phyloP scores from a whole-genome alignment of 1,140 invertebrate species.

The Drosophila miranda region DNA sequence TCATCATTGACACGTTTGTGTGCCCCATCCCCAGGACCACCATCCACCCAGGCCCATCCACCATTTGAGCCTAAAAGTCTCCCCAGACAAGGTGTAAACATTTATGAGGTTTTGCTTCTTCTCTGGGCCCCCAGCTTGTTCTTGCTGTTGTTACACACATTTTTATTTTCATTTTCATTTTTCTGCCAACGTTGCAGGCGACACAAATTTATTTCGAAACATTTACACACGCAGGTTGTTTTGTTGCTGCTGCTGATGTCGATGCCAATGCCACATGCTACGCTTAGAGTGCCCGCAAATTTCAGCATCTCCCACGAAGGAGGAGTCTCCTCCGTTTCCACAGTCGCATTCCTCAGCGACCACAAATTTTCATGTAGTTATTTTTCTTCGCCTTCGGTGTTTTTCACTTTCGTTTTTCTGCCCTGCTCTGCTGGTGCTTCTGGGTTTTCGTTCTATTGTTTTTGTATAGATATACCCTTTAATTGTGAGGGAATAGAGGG shows the following conservation, averaged over 20 bases:
- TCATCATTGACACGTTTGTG: conserved; percentile 73
- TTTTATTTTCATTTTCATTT: conserved; percentile 40
- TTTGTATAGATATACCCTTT: conserved; percentile 2
- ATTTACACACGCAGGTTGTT: conserved; percentile 63
- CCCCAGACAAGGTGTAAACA: conserved; percentile 71
- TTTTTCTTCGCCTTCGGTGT: conserved; percentile 58
- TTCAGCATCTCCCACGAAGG: conserved; percentile 47
- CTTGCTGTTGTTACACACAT: conserved; percentile 39
- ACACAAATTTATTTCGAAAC: conserved; percentile 77
- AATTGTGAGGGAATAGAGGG: too few species aligned
- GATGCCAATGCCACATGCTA: conserved; percentile 61
- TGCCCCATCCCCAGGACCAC: neutral
- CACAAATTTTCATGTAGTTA: conserved; percentile 77
- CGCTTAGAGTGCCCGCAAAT: conserved; percentile 76
- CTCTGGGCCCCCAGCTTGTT: conserved; percentile 22
- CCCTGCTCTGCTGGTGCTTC: too few species aligned
- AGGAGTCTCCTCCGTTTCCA: conserved; percentile 21
- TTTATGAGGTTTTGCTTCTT: conserved; percentile 59
- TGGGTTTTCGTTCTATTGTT: conserved; percentile 4
- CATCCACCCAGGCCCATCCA: neutral
- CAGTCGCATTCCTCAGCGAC: conserved; percentile 63
- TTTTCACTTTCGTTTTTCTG: neutral
- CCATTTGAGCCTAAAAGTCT: conserved; percentile 29
- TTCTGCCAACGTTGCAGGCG: conserved; percentile 62
- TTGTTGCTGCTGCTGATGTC: conserved; percentile 6